Evolutionary conservation across 2,888 invertebrate genomes (phyloP), one percentile per base, ranked within the genome.

Genomic region (Mylabris sibirica): DNA sequence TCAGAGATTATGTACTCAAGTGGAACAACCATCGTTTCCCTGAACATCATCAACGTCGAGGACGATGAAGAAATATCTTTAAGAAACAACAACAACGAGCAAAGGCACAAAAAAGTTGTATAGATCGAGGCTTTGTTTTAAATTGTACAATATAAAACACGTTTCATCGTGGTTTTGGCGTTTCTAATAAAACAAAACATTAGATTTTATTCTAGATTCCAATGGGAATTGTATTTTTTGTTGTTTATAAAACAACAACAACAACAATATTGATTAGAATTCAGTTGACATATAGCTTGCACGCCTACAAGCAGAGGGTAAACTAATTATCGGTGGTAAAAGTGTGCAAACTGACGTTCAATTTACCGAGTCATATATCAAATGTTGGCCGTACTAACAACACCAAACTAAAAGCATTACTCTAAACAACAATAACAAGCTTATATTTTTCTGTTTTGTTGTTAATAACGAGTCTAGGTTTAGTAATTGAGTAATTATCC

Each of bases 91-190:
- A 38, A 63, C 67, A 70, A 65, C 69, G 63, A 66, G 11, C 35
- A 11, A 11, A 35, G 11, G 11, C 12, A 61, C 57, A 22, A 63
- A 64, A 75, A 75, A 44, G 3, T n/a, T 44, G 44, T 44, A 78
- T 75, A 76, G 77, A 75, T 71, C 70, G 70, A 70, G 71, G 78
- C 76, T 79, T 77, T 77, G 78, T 77, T 74, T 76, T 74, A 77
- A 77, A 80, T 80, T 78, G 77, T 80, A 79, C 30, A 79, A 76
- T 79, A 79, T 78, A 77, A 79, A 80, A 75, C 81, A 81, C 80
- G 81, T 81, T 76, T 76, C 76, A 74, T 74, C 80, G 81, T 75
- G 82, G 82, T 82, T 78, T 74, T 67, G 64, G 69, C 72, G 74
- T 76, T 74, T 71, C 74, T 76, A 76, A 74, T 77, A 74, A 77